Evolutionary conservation across 2,113 vertebrate species (phyloP).

Genomic region (Acanthisitta chloris): DNA sequence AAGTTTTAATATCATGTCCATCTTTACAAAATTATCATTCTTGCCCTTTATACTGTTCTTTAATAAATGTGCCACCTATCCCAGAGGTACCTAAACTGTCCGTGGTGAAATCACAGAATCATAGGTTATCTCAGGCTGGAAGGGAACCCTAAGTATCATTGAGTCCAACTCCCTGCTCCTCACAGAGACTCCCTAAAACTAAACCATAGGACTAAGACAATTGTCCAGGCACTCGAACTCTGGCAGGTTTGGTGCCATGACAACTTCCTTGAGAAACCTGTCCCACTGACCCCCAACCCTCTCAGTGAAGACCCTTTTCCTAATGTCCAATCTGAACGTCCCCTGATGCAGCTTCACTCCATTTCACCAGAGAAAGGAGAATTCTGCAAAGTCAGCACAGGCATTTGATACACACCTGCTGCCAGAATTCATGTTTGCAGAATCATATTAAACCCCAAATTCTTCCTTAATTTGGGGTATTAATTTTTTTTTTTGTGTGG

Average conservation of each 20-base stretch:
- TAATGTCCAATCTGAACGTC: background rate
- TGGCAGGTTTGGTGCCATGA: background rate
- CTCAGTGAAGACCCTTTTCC: background rate
- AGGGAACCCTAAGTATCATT: fast-evolving
- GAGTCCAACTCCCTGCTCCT: background rate
- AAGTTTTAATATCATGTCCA: background rate
- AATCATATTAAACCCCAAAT: background rate
- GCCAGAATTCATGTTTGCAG: background rate
- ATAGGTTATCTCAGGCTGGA: background rate
- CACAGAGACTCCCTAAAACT: background rate
- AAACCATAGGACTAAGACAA: background rate
- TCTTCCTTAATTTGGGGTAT: background rate
- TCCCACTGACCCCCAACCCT: background rate
- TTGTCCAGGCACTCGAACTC: background rate
- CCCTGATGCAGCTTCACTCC: background rate
- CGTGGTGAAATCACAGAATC: background rate
- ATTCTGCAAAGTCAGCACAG: background rate
- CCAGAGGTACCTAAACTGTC: background rate
- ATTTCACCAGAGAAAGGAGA: background rate
- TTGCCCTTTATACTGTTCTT: background rate
- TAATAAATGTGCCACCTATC: background rate
- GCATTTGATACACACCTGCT: background rate
- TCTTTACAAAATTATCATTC: background rate
- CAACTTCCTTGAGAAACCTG: background rate
- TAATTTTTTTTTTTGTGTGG: background rate